phyloP scores from a whole-genome alignment of 1,140 invertebrate species.

The Andricus grossulariae region DNA sequence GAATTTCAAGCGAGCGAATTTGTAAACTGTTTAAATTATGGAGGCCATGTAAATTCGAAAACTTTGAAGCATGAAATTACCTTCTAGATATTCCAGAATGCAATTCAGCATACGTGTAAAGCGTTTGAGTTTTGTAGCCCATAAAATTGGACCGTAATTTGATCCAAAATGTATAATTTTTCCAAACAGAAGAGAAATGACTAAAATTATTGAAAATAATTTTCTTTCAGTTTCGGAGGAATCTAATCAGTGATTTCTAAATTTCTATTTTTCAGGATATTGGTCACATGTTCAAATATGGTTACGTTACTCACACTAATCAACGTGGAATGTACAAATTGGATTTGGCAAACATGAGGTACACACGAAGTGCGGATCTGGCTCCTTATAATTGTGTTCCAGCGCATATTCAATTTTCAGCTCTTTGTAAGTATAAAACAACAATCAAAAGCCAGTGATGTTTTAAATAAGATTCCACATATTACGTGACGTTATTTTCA shows the following conservation, averaged over 20 bases:
- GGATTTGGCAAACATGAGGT: slow-evolving; percentile 85
- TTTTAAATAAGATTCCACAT: no score
- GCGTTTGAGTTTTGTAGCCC: neutral
- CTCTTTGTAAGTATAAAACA: slow-evolving; percentile 80
- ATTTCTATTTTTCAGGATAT: slow-evolving; percentile 57
- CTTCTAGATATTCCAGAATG: no score
- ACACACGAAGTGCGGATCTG: slow-evolving; percentile 85
- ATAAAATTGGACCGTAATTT: no score
- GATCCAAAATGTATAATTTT: no score
- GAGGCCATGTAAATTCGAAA: neutral
- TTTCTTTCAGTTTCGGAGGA: no score
- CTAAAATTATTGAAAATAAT: no score
- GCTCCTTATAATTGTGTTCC: slow-evolving; percentile 87
- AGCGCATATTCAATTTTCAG: slow-evolving; percentile 82
- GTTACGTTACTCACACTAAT: slow-evolving; percentile 86
- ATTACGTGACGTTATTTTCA: no score
- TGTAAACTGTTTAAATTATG: no score
- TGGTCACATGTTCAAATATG: slow-evolving; percentile 82
- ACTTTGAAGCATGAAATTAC: slow-evolving; percentile 4
- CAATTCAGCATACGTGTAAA: no score
- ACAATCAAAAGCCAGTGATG: neutral
- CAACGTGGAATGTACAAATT: slow-evolving; percentile 86
- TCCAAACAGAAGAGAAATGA: no score
- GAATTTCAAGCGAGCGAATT: no score
- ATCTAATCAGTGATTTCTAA: no score